A percentile compares a stretch with the other conserved stretches of the same genome.
Evolutionary conservation across 2,113 vertebrate species (phyloP).

Genomic region (Alouatta palliata): DNA sequence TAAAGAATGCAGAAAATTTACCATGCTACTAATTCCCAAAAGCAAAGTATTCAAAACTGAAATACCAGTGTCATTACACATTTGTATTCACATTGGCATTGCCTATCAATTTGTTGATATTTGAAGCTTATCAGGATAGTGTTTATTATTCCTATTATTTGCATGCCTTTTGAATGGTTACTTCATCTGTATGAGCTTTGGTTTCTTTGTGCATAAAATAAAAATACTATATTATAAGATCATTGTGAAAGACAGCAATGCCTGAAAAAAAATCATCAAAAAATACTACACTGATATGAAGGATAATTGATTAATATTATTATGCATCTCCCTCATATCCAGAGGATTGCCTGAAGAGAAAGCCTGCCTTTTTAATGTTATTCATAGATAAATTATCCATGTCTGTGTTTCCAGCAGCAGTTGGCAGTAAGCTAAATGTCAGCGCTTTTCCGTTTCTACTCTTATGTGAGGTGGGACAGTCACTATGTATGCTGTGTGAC

Average conservation of each 20-base stretch:
- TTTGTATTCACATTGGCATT: not conserved
- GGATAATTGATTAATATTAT: not conserved
- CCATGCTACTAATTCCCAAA: not conserved
- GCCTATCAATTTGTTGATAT: not conserved
- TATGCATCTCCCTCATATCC: not conserved
- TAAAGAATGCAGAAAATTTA: not conserved
- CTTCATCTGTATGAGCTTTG: not conserved
- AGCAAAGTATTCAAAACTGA: not conserved
- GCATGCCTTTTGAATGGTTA: not conserved
- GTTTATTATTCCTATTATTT: not conserved
- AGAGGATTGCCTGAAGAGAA: not conserved
- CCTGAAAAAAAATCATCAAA: not conserved
- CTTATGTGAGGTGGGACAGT: not conserved
- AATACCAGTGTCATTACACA: not conserved
- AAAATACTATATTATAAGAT: not conserved
- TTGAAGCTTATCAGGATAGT: not conserved
- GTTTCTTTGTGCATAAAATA: not conserved
- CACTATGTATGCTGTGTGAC: not conserved
- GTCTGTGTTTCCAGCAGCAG: not conserved
- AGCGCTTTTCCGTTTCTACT: not conserved
- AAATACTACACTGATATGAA: not conserved
- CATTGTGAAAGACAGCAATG: not conserved
- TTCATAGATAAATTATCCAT: not conserved
- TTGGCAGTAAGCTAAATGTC: conserved; percentile 42
- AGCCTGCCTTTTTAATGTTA: not conserved